Evolutionary conservation across 2,113 vertebrate genomes (phyloP), one percentile per base, ranked within the genome.

Genomic region (Seriola rivoliana): DNA sequence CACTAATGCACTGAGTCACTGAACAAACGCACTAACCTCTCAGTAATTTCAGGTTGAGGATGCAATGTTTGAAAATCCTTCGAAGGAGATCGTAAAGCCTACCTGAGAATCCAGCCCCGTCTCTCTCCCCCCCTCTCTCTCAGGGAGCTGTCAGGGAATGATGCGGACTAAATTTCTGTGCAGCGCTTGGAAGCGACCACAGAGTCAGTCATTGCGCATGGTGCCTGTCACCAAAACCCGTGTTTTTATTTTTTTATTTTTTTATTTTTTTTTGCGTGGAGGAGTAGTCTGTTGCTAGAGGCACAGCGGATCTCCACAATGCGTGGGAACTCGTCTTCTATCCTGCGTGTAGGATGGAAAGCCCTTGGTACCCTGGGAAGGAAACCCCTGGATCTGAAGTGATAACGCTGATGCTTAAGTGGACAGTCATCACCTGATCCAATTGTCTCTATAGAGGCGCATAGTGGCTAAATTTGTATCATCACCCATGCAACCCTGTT

Each of bases 331-430:
- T 73, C 63, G 80, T 81, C 83, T 78, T 86, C 52, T 79, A 50
- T 77, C 71, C 86, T 90, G 85, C 68, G 88, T 84, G 80, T 78
- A 86, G 65, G 86, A 89, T 90, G 78, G 77, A 88, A 93, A 95
- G 92, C 94, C 93, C 93, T 92, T 94, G 93, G 89, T 92, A 73
- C 86, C 85, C 88, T 85, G 92, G 93, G 83, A 92, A 93, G 93
- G 94, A 94, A 94, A 94, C 93, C 94, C 94, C 94, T 93, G 89
- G 88, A 94, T 93, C 70, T 81, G 81, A 77, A 89, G 88, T 85
- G 89, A 92, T 85, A 89, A 79, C 78, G 75, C 63, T 68, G 80
- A 87, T 84, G 86, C 87, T 80, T 29, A 91, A 91, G 81, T 87
- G 88, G 88, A 71, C 87, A 81, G 69, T 91, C 78, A 80, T 83